Evolutionary conservation across 2,888 invertebrate species (phyloP).

Genomic region (Ametastegia equiseti): DNA sequence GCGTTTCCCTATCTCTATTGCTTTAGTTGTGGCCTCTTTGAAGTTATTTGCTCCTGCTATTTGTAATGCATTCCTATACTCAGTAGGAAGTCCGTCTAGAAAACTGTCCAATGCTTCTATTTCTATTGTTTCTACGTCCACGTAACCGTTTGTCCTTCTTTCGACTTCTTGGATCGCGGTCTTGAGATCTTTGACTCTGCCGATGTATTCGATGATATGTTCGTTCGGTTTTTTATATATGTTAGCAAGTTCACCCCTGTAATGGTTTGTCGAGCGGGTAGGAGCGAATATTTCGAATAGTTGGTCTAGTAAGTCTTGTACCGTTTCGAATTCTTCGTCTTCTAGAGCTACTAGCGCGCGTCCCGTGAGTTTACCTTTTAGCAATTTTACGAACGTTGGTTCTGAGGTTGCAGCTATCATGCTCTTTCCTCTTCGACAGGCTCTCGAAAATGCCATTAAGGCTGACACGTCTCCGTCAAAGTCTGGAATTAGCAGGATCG

Average conservation of each 20-base stretch:
- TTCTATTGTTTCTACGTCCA: too few relatives aligned
- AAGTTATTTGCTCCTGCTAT: too few relatives aligned
- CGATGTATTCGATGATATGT: constrained; percentile 41
- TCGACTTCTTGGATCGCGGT: too few relatives aligned
- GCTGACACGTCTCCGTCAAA: constrained; percentile 4
- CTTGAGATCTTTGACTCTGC: constrained; percentile 28
- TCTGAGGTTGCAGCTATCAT: constrained; percentile 10
- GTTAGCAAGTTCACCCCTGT: constrained; percentile 30
- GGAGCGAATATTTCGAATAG: constrained; percentile 25
- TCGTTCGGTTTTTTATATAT: constrained; percentile 19
- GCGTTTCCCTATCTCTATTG: too few relatives aligned
- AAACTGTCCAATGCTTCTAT: too few relatives aligned
- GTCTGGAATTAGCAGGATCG: constrained; percentile 13
- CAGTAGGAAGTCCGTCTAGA: too few relatives aligned
- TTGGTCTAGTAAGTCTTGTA: background rate
- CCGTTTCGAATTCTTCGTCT: background rate
- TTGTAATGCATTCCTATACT: too few relatives aligned
- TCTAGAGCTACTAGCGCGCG: constrained; percentile 33
- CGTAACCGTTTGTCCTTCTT: too few relatives aligned
- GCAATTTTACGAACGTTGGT: constrained; percentile 1
- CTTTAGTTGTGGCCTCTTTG: too few relatives aligned
- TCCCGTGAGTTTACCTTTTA: constrained; percentile 30
- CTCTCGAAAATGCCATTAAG: constrained; percentile 34
- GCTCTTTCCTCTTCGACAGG: constrained; percentile 27
- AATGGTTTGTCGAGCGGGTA: constrained; percentile 23